phyloP scores from a whole-genome alignment of 2,113 vertebrate genomes.

The Campylorhamphus procurvoides region DNA sequence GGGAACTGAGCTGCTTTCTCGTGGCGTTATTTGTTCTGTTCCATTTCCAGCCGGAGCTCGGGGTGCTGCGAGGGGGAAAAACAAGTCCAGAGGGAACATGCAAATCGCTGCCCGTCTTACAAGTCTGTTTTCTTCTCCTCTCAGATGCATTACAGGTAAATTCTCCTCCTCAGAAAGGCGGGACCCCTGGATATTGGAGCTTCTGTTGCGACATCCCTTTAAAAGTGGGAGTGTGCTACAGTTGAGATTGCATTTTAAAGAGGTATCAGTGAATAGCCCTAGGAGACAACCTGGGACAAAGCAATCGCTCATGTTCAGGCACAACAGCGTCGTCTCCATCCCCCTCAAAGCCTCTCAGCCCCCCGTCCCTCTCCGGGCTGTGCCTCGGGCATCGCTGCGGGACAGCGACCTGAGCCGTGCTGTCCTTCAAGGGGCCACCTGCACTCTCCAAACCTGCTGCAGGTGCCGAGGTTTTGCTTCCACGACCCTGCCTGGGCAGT shows the following conservation, averaged over 20 bases:
- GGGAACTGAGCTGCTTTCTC: neutral
- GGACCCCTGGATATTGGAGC: neutral
- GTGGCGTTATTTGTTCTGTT: neutral
- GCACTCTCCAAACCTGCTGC: neutral
- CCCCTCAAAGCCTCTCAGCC: neutral
- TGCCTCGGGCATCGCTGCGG: neutral
- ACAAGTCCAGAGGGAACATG: slow-evolving; percentile 33
- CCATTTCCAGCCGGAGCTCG: neutral
- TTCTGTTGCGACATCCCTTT: neutral
- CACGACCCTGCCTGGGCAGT: accelerated
- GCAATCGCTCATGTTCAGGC: neutral
- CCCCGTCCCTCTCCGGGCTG: accelerated
- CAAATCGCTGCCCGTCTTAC: neutral
- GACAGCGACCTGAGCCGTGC: accelerated
- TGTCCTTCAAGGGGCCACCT: neutral
- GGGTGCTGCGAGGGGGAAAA: neutral
- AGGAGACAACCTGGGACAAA: neutral
- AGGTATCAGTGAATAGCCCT: neutral
- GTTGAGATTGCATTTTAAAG: neutral
- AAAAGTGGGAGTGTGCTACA: neutral
- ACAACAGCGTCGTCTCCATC: neutral
- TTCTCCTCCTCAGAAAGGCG: neutral
- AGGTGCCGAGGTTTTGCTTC: neutral
- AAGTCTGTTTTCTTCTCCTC: slow-evolving; percentile 9
- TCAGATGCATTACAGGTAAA: neutral